Percentiles rank a stretch among this genome's conserved stretches.
These are phyloP conservation scores for Macrobrachium nipponense DNA, from an alignment of 1,140 invertebrate genomes.

Conservation along the genomic window DNA sequence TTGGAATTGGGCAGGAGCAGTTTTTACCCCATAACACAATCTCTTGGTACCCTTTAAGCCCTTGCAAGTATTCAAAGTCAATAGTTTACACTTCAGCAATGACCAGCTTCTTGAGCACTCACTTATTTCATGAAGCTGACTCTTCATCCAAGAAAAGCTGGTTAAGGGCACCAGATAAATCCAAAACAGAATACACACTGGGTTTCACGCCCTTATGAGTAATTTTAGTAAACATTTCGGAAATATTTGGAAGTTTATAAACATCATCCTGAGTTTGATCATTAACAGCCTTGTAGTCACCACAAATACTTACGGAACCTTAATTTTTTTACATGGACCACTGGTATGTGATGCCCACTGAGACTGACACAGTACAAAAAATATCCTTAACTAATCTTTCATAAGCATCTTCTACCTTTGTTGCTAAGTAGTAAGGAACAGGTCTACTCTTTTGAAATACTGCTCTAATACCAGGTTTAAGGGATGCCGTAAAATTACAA, in stretches of 20 bases:
- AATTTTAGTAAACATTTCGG: background rate
- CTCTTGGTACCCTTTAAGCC: background rate
- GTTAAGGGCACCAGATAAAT: background rate
- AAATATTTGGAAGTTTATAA: conserved; percentile 4
- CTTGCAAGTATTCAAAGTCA: background rate
- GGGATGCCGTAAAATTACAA: no score
- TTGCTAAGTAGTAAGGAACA: no score
- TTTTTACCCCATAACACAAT: conserved; percentile 1
- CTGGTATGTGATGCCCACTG: no score
- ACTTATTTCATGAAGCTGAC: no score
- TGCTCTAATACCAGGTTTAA: no score
- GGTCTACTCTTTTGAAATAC: no score
- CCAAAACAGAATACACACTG: background rate
- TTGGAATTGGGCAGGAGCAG: background rate
- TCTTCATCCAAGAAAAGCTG: conserved; percentile 1
- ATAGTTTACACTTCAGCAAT: no score
- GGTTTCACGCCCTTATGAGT: background rate
- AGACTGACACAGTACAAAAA: no score
- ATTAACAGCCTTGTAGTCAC: background rate
- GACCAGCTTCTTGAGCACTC: no score
- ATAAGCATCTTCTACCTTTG: no score
- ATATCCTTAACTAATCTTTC: no score
- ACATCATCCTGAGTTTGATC: background rate
- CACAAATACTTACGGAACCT: background rate
- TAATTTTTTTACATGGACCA: no score